A percentile compares a stretch with the other conserved stretches of the same genome.
phyloP scores from a whole-genome alignment of 2,888 invertebrate genomes.

The Bursaphelenchus okinawaensis region DNA sequence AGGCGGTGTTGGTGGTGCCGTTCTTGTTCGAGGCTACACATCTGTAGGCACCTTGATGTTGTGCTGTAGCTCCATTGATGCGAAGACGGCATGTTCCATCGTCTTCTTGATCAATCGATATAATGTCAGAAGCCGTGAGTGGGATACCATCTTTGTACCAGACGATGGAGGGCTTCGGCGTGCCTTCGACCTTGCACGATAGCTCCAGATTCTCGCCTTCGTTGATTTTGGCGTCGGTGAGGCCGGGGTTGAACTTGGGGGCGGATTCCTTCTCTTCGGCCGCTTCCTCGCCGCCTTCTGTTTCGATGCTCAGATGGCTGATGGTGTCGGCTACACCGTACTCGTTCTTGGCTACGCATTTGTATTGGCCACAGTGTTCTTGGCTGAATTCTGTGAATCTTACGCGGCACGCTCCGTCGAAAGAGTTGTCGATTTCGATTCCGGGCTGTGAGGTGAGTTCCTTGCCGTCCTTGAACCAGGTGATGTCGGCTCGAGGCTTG shows the following conservation, averaged over 20 bases:
- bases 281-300: conserved; percentile 36
- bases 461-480: conserved; percentile 21
- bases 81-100: conserved; percentile 67
- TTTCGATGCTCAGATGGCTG: conserved; percentile 43
- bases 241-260: conserved; percentile 58
- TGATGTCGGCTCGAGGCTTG: conserved; percentile 44
- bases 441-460: conserved; percentile 19
- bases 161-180: conserved; percentile 59
- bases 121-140: conserved; percentile 34
- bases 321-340: conserved; percentile 51
- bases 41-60: conserved; percentile 50
- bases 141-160: conserved; percentile 58
- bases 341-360: conserved; percentile 65
- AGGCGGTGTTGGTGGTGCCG: conserved; percentile 52
- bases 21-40: conserved; percentile 64
- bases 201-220: conserved; percentile 56
- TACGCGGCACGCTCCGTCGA: conserved; percentile 54
- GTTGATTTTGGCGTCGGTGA: conserved; percentile 58
- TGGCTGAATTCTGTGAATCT: conserved; percentile 46
- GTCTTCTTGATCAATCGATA: conserved; percentile 35
- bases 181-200: conserved; percentile 60
- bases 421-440: conserved; percentile 47
- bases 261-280: conserved; percentile 42
- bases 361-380: conserved; percentile 65
- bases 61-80: conserved; percentile 56